Base-by-base conservation (phyloP, 2,113 vertebrate species). In the Centropristis striata region DNA sequence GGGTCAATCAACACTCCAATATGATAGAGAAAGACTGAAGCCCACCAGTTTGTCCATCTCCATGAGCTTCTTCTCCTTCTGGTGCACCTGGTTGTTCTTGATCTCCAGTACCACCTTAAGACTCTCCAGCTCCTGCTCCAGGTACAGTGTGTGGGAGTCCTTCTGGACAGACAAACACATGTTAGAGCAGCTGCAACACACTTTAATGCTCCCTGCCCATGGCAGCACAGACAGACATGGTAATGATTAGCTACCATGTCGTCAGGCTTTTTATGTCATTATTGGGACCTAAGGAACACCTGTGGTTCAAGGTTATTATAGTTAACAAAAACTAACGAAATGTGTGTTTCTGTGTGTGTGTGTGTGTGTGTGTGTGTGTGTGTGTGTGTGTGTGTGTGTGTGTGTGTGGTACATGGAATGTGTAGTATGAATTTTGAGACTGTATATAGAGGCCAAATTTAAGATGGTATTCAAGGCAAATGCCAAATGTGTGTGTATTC, bases 71-170 rank as follows among this genome's bases (percentile, higher is more conserved):
- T 97, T 91, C 18, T 99, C 97, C 88, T 98, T 97, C 74, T 97
- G 94, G 78, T 97, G 97, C 8, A 99, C 94, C 76, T 98, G 97
- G 79, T 97, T 95, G 58, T 96, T 99, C 93, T 98, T 99, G 61
- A 99, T 97, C 70, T 99, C 98, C 71, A 99, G 76, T 72, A 99
- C 98, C 8, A 97, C 98, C 92, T 97, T 98, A 83, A 99, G 91
- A 86, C 98, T 99, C 85, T 99, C 97, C 85, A 99, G 90, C 84
- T 99, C 98, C 81, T 97, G 97, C 92, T 99, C 96, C 91, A 99
- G 92, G 78, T 98, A 99, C 89, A 97, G 92, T 0, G 96, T 93
- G 89, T 97, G 96, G 0, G 97, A 95, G 75, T 96, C 97, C 94
- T 97, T 98, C 97, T 98, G 92, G 71, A 46, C 53, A 70, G 1